These are phyloP conservation scores for Pseudopleuronectes americanus DNA, from an alignment of 2,797 vertebrate genomes.

Conservation along the genomic window DNA sequence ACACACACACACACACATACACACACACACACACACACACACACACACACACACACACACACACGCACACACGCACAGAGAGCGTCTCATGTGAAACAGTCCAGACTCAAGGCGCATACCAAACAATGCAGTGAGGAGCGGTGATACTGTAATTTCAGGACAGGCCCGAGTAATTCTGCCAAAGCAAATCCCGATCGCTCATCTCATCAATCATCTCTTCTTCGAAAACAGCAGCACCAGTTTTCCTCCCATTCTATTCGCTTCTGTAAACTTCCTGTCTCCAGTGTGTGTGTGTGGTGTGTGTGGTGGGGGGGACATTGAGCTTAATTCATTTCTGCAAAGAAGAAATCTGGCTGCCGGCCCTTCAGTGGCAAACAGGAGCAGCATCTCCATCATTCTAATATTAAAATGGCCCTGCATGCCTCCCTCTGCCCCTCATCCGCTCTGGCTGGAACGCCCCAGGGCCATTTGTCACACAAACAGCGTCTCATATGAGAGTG, in stretches of 20 bases:
- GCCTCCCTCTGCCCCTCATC: conserved; percentile 54
- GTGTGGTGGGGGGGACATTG: neutral
- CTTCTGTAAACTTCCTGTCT: conserved; percentile 59
- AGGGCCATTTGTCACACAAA: conserved; percentile 63
- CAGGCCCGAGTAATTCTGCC: conserved; percentile 45
- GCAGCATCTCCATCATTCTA: conserved; percentile 70
- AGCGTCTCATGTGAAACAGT: conserved; percentile 53
- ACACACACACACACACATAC: conserved; percentile 5
- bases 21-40: conserved; percentile 16
- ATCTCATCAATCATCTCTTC: conserved; percentile 68
- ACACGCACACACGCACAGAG: conserved; percentile 18
- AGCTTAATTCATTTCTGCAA: conserved; percentile 67
- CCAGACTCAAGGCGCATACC: conserved; percentile 45
- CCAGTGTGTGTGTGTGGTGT: conserved; percentile 11
- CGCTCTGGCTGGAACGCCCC: conserved; percentile 51
- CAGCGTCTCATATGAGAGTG: conserved; percentile 50
- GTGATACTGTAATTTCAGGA: conserved; percentile 47
- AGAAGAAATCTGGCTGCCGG: conserved; percentile 61
- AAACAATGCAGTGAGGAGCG: conserved; percentile 46
- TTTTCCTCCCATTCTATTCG: conserved; percentile 47
- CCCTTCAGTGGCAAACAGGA: conserved; percentile 43
- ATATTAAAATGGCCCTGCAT: conserved; percentile 69
- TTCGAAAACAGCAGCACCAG: conserved; percentile 43
- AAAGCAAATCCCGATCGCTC: conserved; percentile 58
- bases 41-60: conserved; percentile 1